Percentiles rank a stretch among this genome's conserved stretches.
phyloP scores from a whole-genome alignment of 2,888 invertebrate species.

The Molanna angustata region DNA sequence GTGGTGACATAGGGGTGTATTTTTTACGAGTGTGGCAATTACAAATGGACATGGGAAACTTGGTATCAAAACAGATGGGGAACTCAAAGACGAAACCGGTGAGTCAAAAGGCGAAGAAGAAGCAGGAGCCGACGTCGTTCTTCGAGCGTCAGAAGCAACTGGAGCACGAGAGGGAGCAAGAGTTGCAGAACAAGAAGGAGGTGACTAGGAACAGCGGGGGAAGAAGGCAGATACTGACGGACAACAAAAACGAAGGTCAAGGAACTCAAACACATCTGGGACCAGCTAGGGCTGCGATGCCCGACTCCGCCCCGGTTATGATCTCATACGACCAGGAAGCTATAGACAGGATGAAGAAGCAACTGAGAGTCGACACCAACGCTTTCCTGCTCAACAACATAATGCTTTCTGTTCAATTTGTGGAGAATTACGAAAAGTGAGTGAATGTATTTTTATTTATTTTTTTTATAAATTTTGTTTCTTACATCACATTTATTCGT shows the following conservation, averaged over 20 bases:
- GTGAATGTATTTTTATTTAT: too few species aligned
- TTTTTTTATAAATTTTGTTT: too few species aligned
- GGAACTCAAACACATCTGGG: slow-evolving; percentile 39
- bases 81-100: slow-evolving; percentile 39
- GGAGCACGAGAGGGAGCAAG: slow-evolving; percentile 42
- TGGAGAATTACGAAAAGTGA: slow-evolving; percentile 75
- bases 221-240: slow-evolving; percentile 35
- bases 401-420: slow-evolving; percentile 73
- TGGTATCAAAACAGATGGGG: slow-evolving; percentile 41
- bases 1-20: too few species aligned
- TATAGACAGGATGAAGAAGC: slow-evolving; percentile 55
- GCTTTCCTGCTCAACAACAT: slow-evolving; percentile 75
- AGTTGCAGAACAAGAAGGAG: slow-evolving; percentile 34
- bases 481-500: too few species aligned
- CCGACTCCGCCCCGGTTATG: slow-evolving; percentile 29
- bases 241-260: slow-evolving; percentile 35
- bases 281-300: neutral
- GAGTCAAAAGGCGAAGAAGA: slow-evolving; percentile 35
- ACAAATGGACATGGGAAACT: neutral
- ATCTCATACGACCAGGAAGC: slow-evolving; percentile 52
- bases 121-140: slow-evolving; percentile 47
- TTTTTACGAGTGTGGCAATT: too few species aligned
- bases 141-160: slow-evolving; percentile 48
- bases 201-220: neutral
- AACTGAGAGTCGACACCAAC: slow-evolving; percentile 61